Evolutionary conservation across 2,113 vertebrate species (phyloP), one percentile per base, ranked within the genome.

Genomic region (Odontophorus gujanensis): DNA sequence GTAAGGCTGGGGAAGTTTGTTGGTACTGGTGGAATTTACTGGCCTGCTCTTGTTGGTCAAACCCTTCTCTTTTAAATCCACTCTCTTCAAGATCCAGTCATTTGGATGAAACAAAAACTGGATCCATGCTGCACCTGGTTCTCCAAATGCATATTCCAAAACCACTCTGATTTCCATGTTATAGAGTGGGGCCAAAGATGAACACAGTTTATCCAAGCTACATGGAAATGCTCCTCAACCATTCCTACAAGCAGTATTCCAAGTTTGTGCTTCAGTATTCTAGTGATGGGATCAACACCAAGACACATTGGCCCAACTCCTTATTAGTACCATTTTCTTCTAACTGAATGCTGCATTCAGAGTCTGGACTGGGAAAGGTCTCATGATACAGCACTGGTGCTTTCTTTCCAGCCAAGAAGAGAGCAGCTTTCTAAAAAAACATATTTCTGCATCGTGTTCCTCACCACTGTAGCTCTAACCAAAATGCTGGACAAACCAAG

Each of bases 41-140:
- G 69, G 77, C 69, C 77, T 90, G 82, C 77, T 91, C 82, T 81
- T 57, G 47, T 74, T 69, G 75, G 87, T 92, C 82, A 93, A 81
- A 81, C 24, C 45, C 0, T 0, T 81, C 93, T 92, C 80, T 55
- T 3, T 53, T 42, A 81, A 71, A 93, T 36, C 25, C 32, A 9
- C 30, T 24, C 85, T 90, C 65, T 72, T 40, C 42, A 53, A 81
- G 55, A 66, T 62, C 62, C 88, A 83, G 85, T 75, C 82, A 88
- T 83, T 68, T 93, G 92, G 62, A 81, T 79, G 51, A 84, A 93
- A 93, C 78, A 48, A 59, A 90, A 95, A 55, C 47, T 84, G 89
- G 66, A 95, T 61, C 55, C 8, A 38, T 7, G 10, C 32, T 93
- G 85, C 92, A 96, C 94, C 90, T 95, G 93, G 92, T 90, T 96